Evolutionary conservation across 1,140 invertebrate species (phyloP).

Genomic region (Ceratoteleas bidentatus): DNA sequence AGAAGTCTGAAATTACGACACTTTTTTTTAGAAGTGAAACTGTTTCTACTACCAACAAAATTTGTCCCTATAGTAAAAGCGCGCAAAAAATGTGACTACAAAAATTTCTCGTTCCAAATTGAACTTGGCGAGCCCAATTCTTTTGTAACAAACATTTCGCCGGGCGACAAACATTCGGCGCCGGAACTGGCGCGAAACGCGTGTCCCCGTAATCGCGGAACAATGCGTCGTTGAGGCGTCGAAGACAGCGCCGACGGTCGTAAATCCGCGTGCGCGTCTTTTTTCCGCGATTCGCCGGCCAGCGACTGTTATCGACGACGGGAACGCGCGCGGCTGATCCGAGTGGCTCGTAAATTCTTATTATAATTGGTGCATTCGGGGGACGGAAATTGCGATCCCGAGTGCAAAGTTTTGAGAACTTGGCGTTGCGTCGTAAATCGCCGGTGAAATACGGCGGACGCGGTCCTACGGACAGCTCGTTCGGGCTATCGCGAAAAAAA

Average conservation of each 20-base stretch:
- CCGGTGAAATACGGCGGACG: conserved; percentile 48
- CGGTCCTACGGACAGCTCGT: conserved; percentile 26
- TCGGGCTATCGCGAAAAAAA: conserved; percentile 48
- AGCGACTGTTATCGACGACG: conserved; percentile 59
- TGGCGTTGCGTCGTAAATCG: conserved; percentile 58
- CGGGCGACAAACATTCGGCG: conserved; percentile 17
- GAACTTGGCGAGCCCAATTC: no score
- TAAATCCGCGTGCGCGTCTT: conserved; percentile 46
- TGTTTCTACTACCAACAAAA: no score
- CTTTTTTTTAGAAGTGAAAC: no score
- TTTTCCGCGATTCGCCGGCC: conserved; percentile 29
- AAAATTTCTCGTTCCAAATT: neutral
- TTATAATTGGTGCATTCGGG: conserved; percentile 63
- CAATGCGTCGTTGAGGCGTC: conserved; percentile 54
- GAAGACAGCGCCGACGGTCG: conserved; percentile 13
- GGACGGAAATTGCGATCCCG: conserved; percentile 50
- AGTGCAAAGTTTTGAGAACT: conserved; percentile 63
- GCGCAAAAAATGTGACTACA: neutral
- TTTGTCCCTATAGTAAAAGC: no score
- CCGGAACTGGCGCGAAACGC: conserved; percentile 15
- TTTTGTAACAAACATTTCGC: conserved; percentile 5
- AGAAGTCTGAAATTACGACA: no score
- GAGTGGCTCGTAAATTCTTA: conserved; percentile 64
- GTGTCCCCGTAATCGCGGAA: conserved; percentile 24
- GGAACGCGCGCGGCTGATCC: conserved; percentile 37